Evolutionary conservation across 2,113 vertebrate genomes (phyloP), one percentile per base, ranked within the genome.

Genomic region (Gymnarchus niloticus): DNA sequence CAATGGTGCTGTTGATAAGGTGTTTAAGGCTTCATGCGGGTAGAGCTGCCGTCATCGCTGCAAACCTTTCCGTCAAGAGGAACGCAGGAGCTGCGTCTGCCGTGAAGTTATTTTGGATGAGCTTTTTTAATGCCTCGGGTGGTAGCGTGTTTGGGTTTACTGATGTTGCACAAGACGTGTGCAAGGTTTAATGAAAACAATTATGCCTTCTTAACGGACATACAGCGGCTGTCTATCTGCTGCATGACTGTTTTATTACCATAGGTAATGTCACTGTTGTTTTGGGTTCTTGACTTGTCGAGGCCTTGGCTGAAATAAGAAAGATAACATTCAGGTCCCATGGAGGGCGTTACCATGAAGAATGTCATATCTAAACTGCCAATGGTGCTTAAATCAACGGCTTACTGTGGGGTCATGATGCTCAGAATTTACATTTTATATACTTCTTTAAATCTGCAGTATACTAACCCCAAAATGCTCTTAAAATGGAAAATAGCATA

Each of bases 21-120:
- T 85, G 56, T 86, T 86, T 77, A 23, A 51, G 83, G 76, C 73
- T 23, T 46, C 84, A 77, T 89, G 89, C 81, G 83, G 89, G 88
- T 88, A 51, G 65, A 80, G 82, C 80, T 59, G 81, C 56, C 85
- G 77, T 87, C 81, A 84, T 83, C 51, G 49, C 51, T 52, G n/a
- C 28, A 52, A 17, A 77, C 86, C 85, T 88, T 81, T 88, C 56
- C 33, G 77, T 84, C 83, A 69, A 88, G 83, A 65, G 88, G 87
- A 87, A 89, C 88, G 83, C 54, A 61, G 84, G 3, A 17, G 59
- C 51, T 52, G 44, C 61, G 46, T 85, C 51, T 85, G 69, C 87
- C 85, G 12, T 85, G 48, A 90, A 83, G 76, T 61, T 89, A 90
- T 90, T 87, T 90, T 88, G 85, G 85, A 77, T 87, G 77, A 81